These are phyloP conservation scores for Pheosia tremula DNA, from an alignment of 2,888 invertebrate genomes.

Conservation along the genomic window DNA sequence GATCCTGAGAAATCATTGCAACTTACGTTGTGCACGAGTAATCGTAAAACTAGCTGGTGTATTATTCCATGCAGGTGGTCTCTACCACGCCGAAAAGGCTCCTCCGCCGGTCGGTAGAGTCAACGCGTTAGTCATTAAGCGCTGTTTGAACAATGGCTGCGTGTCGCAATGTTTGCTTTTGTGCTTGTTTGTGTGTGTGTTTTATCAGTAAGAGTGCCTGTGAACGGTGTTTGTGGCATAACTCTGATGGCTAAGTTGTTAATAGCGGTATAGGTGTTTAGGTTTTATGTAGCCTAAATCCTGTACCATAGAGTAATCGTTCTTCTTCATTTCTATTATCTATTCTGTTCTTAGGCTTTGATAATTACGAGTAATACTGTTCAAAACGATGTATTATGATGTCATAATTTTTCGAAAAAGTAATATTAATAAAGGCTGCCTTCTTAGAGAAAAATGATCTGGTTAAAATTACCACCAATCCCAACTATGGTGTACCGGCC, in stretches of 20 bases:
- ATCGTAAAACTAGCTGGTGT: not conserved
- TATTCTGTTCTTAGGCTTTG: no score
- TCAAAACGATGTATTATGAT: no score
- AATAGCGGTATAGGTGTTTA: no score
- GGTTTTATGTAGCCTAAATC: not conserved
- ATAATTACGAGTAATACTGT: no score
- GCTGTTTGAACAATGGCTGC: constrained; percentile 38
- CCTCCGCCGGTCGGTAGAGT: constrained; percentile 19
- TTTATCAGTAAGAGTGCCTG: constrained; percentile 34
- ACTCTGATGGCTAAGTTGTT: not conserved
- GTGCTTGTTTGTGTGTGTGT: constrained; percentile 14
- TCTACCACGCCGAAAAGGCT: constrained; percentile 4
- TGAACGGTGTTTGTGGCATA: not conserved
- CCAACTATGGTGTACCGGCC: no score
- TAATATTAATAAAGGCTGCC: no score
- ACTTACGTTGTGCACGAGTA: not conserved
- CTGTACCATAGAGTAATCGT: no score
- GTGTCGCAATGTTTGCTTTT: constrained; percentile 40
- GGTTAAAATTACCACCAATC: no score
- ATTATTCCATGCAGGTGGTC: constrained; percentile 13
- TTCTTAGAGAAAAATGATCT: no score
- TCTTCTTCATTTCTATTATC: no score
- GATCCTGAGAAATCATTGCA: not conserved
- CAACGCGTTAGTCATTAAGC: constrained; percentile 31
- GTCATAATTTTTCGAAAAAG: no score